A percentile compares a stretch with the other conserved stretches of the same genome.
Evolutionary conservation across 2,888 invertebrate genomes (phyloP).

Genomic region (Theristus sp.): DNA sequence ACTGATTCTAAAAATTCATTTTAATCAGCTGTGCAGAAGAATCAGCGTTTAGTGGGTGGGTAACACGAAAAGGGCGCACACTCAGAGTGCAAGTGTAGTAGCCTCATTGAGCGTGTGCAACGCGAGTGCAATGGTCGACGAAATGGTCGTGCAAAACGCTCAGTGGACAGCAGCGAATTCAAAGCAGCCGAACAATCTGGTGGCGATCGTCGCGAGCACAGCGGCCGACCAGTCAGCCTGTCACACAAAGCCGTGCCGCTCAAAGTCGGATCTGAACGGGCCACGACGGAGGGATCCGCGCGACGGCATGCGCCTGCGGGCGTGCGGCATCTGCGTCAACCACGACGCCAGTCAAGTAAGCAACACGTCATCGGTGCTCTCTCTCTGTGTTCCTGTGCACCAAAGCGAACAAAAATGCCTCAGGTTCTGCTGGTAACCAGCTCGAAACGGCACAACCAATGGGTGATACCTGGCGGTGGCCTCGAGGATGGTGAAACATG

Average conservation of each 20-base stretch:
- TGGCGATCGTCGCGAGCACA: too few species aligned
- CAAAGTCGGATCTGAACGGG: neutral
- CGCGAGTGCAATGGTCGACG: neutral
- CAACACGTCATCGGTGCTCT: neutral
- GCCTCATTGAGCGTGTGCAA: neutral
- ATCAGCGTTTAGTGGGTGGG: too few species aligned
- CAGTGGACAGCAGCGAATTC: too few species aligned
- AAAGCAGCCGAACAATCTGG: too few species aligned
- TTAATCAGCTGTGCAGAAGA: too few species aligned
- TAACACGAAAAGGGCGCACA: too few species aligned
- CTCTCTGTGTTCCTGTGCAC: neutral
- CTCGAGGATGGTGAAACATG: conserved; percentile 76
- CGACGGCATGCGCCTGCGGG: neutral
- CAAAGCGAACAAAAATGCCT: neutral
- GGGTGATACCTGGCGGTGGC: conserved; percentile 94
- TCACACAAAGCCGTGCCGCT: too few species aligned
- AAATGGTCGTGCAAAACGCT: too few species aligned
- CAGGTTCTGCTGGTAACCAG: conserved; percentile 82
- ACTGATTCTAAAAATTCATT: too few species aligned
- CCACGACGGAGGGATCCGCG: neutral
- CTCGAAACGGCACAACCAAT: conserved; percentile 55
- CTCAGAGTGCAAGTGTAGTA: too few species aligned
- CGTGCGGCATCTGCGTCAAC: neutral
- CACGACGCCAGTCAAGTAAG: neutral
- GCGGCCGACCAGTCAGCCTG: too few species aligned